Evolutionary conservation across 2,797 vertebrate species (phyloP), one percentile per base, ranked within the genome.

Genomic region (Buceros bicornis): DNA sequence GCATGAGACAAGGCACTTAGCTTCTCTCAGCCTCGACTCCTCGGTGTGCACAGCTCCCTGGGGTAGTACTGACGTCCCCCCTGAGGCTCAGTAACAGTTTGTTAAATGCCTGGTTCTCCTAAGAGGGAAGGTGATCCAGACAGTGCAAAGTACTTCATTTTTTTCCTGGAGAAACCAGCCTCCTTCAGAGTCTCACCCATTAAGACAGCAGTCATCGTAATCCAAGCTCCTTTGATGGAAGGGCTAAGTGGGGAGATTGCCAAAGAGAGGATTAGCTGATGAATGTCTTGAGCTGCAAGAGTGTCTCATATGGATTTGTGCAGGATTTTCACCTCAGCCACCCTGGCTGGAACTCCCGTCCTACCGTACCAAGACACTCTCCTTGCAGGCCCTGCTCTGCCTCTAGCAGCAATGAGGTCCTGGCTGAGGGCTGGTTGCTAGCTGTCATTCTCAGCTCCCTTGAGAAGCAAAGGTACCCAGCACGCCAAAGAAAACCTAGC

Each of bases 321-420:
- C 56, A 78, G 94, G 90, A 96, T 97, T 97, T 95, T 95, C 94
- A 79, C 84, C 78, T 94, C 82, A 73, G 80, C 65, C 3, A 5
- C 67, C 73, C 73, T 67, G 91, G 77, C 67, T 85, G 88, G 26
- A 94, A 54, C 57, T 86, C 37, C 87, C 6, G 21, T 64, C 66
- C 83, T 61, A 54, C 73, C 6, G 3, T 22, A 94, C 51, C 67
- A 82, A 82, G 87, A 64, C 40, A 43, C 13, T 60, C 45, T 84
- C 40, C 60, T 79, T 82, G 67, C 51, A 66, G 42, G 31, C 22
- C 31, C 57, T 77, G 69, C 84, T 87, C 48, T 7, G 64, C 51
- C 40, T 62, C 40, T 16, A 18, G 7, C 28, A 66, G 60, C 56
- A 60, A 35, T 0, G 8, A 65, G 62, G 33, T 29, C 31, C 35